Conservation (phyloP, 2,888 invertebrate species). For the Scaeva pyrastri region DNA sequence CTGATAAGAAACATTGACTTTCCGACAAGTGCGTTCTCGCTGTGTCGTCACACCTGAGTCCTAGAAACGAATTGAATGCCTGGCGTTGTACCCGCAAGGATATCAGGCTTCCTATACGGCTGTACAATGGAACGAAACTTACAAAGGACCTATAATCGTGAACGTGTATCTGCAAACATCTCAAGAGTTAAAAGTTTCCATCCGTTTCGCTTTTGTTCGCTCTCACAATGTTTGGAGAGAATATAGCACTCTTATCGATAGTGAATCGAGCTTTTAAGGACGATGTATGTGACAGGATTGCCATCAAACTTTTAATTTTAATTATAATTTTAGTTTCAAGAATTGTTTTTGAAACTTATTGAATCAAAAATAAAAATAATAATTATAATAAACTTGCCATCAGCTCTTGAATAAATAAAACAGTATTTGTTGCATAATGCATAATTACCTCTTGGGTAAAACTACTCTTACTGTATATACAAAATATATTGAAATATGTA, state of each 20-base stretch:
- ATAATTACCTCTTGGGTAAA: no score
- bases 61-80: constrained; percentile 59
- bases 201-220: constrained; percentile 31
- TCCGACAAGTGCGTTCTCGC: constrained; percentile 60
- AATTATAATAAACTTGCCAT: no score
- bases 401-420: no score
- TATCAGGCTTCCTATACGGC: constrained; percentile 48
- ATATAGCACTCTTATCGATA: constrained; percentile 9
- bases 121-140: constrained; percentile 49
- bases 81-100: constrained; percentile 24
- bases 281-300: constrained; percentile 3
- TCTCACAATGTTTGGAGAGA: constrained; percentile 26
- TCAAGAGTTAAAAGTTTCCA: constrained; percentile 27
- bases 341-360: no score
- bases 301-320: neutral
- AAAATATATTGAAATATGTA: no score
- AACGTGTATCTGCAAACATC: constrained; percentile 47
- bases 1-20: constrained; percentile 63
- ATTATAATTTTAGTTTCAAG: no score
- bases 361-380: no score
- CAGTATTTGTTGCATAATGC: no score
- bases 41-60: constrained; percentile 68
- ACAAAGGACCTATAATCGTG: constrained; percentile 65
- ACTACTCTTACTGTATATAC: no score
- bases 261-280: constrained; percentile 35